A percentile compares a stretch with the other conserved stretches of the same genome.
These are phyloP conservation scores for Campoplex nolae DNA, from an alignment of 2,888 invertebrate species.

Conservation along the genomic window DNA sequence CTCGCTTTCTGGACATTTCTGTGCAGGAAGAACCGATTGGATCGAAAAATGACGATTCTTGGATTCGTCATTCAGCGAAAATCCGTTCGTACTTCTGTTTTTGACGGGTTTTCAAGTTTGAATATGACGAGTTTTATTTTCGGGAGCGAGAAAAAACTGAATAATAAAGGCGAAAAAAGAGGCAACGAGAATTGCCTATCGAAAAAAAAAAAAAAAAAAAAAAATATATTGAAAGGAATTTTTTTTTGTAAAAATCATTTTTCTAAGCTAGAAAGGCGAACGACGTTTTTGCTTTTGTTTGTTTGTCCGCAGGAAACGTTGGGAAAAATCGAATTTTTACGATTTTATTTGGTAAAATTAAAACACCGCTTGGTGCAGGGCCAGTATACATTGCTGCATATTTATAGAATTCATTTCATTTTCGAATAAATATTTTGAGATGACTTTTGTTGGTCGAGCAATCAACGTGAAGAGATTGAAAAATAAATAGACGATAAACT, in stretches of 20 bases:
- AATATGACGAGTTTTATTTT: not conserved
- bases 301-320: not conserved
- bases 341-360: not conserved
- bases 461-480: not conserved
- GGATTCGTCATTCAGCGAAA: slow-evolving; percentile 12
- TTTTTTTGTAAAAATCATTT: not conserved
- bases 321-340: not conserved
- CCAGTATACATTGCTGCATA: not conserved
- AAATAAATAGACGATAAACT: not conserved
- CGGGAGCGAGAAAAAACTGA: too few relatives aligned
- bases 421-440: not conserved
- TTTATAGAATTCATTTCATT: not conserved
- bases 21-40: not conserved
- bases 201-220: not conserved
- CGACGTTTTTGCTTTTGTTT: not conserved
- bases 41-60: not conserved
- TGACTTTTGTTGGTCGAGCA: not conserved
- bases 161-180: not conserved
- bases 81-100: not conserved
- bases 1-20: not conserved
- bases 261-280: too few relatives aligned
- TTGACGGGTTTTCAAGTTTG: not conserved
- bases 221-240: not conserved
- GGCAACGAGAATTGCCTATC: not conserved
- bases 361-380: not conserved